These are phyloP conservation scores for Rhyacophila evoluta DNA, from an alignment of 2,888 invertebrate genomes.

Conservation along the genomic window DNA sequence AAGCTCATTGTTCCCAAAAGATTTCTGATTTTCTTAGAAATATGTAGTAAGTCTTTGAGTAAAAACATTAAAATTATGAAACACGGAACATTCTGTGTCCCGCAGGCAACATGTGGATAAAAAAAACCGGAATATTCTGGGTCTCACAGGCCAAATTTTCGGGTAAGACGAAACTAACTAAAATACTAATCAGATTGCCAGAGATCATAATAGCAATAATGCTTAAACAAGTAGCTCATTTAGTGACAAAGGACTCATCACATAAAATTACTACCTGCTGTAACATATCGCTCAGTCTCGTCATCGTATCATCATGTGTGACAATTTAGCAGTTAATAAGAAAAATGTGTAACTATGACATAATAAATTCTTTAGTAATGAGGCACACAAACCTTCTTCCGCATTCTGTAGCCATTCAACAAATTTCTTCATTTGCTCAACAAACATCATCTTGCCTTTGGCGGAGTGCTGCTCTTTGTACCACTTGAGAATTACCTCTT, in stretches of 20 bases:
- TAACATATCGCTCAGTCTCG: conserved; percentile 48
- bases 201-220: conserved; percentile 29
- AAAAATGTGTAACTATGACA: neutral
- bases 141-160: no score
- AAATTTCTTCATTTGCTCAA: conserved; percentile 98
- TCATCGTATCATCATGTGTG: conserved; percentile 50
- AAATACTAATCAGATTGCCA: conserved; percentile 38
- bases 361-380: neutral
- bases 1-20: no score
- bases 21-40: no score
- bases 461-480: conserved; percentile 92
- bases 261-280: neutral
- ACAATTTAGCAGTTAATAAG: neutral
- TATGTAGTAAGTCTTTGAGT: no score
- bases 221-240: neutral
- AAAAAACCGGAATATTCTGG: no score
- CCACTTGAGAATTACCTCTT: conserved; percentile 96
- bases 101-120: no score
- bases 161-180: no score
- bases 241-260: conserved; percentile 34
- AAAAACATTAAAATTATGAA: no score
- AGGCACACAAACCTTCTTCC: conserved; percentile 76
- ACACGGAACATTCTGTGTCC: no score
- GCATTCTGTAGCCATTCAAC: conserved; percentile 98
- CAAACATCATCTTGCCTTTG: conserved; percentile 97